Evolutionary conservation across 1,140 invertebrate species (phyloP).

Genomic region (Drosophila eugracilis): DNA sequence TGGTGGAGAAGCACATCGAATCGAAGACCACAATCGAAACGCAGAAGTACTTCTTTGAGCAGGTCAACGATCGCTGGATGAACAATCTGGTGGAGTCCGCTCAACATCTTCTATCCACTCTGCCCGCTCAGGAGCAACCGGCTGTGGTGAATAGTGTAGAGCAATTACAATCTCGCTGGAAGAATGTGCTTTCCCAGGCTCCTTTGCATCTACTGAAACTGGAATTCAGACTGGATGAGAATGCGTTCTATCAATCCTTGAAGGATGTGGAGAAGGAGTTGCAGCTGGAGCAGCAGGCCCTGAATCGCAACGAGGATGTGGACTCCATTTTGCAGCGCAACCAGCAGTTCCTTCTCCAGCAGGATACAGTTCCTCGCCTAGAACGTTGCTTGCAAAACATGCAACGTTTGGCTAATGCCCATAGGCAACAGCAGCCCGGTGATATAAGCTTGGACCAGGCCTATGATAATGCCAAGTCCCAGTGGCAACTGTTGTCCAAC

Average conservation of each 20-base stretch:
- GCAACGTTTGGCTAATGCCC: conserved; percentile 89
- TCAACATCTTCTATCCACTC: conserved; percentile 90
- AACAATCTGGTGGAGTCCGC: conserved; percentile 92
- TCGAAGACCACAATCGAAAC: conserved; percentile 92
- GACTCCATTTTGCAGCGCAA: conserved; percentile 91
- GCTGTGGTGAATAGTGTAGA: conserved; percentile 90
- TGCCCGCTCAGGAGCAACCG: conserved; percentile 89
- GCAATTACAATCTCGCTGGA: conserved; percentile 91
- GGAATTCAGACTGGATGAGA: conserved; percentile 95
- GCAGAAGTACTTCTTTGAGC: conserved; percentile 93
- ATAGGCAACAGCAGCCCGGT: conserved; percentile 87
- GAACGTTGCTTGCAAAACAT: conserved; percentile 91
- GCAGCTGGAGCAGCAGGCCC: conserved; percentile 92
- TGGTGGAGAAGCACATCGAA: conserved; percentile 93
- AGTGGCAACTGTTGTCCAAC: conserved; percentile 90
- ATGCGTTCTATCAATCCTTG: conserved; percentile 92
- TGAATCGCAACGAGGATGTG: conserved; percentile 94
- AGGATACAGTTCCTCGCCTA: conserved; percentile 89
- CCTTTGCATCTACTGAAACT: conserved; percentile 94
- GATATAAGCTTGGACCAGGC: conserved; percentile 89
- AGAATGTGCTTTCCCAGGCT: conserved; percentile 90
- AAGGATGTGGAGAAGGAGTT: conserved; percentile 96
- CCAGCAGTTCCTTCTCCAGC: conserved; percentile 90
- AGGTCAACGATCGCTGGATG: conserved; percentile 93
- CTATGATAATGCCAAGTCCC: conserved; percentile 88